A percentile compares a stretch with the other conserved stretches of the same genome.
phyloP scores from a whole-genome alignment of 23 tunicate species.

The Trididemnum clinides region DNA sequence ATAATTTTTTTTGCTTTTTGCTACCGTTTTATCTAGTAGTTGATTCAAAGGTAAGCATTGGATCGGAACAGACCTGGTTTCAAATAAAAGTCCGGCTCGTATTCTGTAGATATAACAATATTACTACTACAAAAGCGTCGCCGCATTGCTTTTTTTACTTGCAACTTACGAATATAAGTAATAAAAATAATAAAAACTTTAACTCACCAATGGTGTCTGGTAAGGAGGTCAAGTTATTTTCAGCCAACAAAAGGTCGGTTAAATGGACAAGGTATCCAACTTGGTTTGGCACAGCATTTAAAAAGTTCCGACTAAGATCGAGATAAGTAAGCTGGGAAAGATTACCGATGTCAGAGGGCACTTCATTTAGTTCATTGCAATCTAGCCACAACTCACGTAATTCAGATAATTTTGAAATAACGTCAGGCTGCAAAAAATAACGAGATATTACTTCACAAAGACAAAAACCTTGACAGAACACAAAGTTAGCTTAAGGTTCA shows the following conservation, averaged over 20 bases:
- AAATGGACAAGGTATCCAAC: slow-evolving; percentile 52
- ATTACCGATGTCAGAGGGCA: slow-evolving; percentile 61
- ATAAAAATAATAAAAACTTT: neutral
- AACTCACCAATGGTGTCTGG: slow-evolving; percentile 88
- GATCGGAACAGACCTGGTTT: too few species aligned
- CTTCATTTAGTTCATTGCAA: slow-evolving; percentile 73
- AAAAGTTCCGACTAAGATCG: slow-evolving; percentile 73
- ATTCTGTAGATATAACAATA: too few species aligned
- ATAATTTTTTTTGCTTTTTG: too few species aligned
- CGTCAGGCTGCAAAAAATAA: slow-evolving; percentile 71
- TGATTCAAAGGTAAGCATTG: too few species aligned
- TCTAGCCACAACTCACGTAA: slow-evolving; percentile 90
- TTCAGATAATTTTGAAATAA: slow-evolving; percentile 55
- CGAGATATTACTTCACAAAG: neutral
- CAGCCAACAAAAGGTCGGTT: slow-evolving; percentile 62
- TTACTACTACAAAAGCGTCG: too few species aligned
- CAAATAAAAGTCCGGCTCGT: too few species aligned
- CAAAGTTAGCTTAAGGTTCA: too few species aligned
- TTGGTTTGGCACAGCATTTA: slow-evolving; percentile 71
- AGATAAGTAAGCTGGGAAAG: slow-evolving; percentile 68
- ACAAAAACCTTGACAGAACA: too few species aligned
- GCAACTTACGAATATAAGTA: neutral
- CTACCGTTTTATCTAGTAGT: too few species aligned
- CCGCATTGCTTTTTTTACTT: neutral
- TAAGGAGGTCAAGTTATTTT: slow-evolving; percentile 57